These are phyloP conservation scores for Ephydatia muelleri DNA, from an alignment of 37 sponge, comb jelly and placozoan species.

Conservation along the genomic window DNA sequence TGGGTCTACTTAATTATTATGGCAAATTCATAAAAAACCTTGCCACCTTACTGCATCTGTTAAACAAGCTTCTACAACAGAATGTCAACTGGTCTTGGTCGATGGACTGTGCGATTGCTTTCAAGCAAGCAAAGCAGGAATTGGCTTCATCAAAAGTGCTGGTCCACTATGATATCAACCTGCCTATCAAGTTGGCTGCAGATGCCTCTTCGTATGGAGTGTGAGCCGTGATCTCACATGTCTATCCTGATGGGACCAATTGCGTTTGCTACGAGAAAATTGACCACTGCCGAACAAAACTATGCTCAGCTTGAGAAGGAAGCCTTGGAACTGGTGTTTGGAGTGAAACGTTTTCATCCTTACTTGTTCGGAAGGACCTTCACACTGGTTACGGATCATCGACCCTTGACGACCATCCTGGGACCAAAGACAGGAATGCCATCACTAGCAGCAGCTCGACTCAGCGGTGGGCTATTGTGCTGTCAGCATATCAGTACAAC, in stretches of 20 bases:
- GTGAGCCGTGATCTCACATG: too few species aligned
- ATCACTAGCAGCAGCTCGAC: slow-evolving; percentile 45
- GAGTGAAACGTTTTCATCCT: too few species aligned
- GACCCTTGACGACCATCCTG: too few species aligned
- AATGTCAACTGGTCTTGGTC: slow-evolving; percentile 27
- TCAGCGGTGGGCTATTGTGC: slow-evolving; percentile 27
- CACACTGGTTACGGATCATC: too few species aligned
- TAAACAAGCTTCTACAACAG: slow-evolving; percentile 16
- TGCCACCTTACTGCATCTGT: slow-evolving; percentile 13
- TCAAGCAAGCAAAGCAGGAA: slow-evolving; percentile 6
- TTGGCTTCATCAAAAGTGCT: slow-evolving; percentile 27
- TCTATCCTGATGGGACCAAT: too few species aligned
- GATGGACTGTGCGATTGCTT: background rate
- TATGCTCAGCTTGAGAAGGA: too few species aligned
- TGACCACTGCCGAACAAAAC: too few species aligned
- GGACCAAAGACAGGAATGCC: slow-evolving; percentile 36
- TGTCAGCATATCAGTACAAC: slow-evolving; percentile 45
- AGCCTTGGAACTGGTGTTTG: too few species aligned
- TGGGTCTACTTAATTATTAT: slow-evolving; percentile 49
- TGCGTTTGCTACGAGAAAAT: too few species aligned
- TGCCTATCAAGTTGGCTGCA: slow-evolving; percentile 15
- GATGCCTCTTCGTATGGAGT: too few species aligned
- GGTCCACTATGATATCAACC: slow-evolving; percentile 9
- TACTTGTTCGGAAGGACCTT: too few species aligned
- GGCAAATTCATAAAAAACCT: slow-evolving; percentile 34